phyloP scores from a whole-genome alignment of 2,113 vertebrate species.

The Ciconia maguari region DNA sequence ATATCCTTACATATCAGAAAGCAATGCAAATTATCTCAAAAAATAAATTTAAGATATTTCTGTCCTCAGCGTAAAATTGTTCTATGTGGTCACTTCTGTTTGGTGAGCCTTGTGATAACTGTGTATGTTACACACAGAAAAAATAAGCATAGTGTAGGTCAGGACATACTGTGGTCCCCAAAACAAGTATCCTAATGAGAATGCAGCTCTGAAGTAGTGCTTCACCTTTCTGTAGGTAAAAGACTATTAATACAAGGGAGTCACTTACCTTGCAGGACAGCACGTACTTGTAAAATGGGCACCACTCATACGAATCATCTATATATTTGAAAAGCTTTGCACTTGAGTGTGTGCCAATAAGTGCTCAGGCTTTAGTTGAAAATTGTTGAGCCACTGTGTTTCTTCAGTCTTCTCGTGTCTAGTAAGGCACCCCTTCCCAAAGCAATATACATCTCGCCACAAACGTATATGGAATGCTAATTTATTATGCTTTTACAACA shows the following conservation, averaged over 20 bases:
- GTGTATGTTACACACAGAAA: neutral
- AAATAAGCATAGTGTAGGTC: neutral
- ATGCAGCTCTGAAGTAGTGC: neutral
- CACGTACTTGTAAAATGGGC: neutral
- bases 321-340: neutral
- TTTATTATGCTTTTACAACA: neutral
- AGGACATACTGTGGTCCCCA: neutral
- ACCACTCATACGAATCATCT: neutral
- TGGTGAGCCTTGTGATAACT: neutral
- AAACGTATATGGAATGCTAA: neutral
- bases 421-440: neutral
- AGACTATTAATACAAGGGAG: neutral
- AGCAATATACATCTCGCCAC: neutral
- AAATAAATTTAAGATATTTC: neutral
- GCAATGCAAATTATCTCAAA: neutral
- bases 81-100: neutral
- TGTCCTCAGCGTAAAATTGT: neutral
- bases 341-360: neutral
- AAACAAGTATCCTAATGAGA: neutral
- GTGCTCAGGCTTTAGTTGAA: neutral
- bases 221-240: neutral
- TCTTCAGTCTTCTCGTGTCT: neutral
- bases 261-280: neutral
- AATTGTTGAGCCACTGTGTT: neutral
- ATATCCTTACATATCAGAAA: neutral